phyloP scores from a whole-genome alignment of 2,888 invertebrate species.

The Onthophagus sagittarius region DNA sequence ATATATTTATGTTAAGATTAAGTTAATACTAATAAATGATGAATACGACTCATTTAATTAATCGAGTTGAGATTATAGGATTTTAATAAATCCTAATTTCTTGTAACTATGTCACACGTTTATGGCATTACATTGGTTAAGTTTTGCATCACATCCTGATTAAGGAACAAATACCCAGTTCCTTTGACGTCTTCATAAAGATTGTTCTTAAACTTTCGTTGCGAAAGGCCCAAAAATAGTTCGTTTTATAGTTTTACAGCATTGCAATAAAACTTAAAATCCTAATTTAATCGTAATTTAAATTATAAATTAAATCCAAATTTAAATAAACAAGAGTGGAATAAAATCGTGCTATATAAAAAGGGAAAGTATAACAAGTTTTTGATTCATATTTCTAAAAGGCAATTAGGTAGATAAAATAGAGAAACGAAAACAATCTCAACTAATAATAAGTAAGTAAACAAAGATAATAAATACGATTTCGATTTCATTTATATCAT shows the following conservation, averaged over 20 bases:
- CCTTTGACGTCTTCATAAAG: neutral
- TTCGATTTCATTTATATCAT: too few species aligned
- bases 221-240: too few species aligned
- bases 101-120: neutral
- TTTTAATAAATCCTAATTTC: too few species aligned
- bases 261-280: neutral
- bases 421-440: neutral
- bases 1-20: neutral
- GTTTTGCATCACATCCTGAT: neutral
- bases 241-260: neutral
- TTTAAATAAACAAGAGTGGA: neutral
- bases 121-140: neutral
- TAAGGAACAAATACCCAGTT: neutral
- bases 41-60: too few species aligned
- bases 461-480: too few species aligned
- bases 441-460: too few species aligned
- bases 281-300: neutral
- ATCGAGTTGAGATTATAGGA: too few species aligned
- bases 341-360: neutral
- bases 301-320: neutral
- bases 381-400: neutral
- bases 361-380: neutral
- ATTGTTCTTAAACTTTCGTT: too few species aligned
- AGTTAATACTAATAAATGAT: too few species aligned
- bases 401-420: neutral